phyloP scores from a whole-genome alignment of 2,888 invertebrate species.

The Copidosoma aretas region DNA sequence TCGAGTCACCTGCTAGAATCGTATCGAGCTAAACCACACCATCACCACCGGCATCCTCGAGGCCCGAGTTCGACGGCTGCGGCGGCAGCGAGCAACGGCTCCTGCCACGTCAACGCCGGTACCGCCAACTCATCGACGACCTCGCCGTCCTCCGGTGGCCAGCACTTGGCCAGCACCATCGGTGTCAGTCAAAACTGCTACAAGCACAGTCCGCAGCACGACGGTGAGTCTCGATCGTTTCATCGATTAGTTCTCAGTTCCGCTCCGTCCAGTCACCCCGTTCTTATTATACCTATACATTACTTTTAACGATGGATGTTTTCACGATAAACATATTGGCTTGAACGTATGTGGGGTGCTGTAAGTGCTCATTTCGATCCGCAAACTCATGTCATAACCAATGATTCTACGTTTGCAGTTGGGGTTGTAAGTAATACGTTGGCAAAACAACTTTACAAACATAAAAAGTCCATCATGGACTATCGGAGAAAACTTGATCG shows the following conservation, averaged over 20 bases:
- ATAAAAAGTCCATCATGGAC: too few relatives aligned
- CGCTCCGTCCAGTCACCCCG: too few relatives aligned
- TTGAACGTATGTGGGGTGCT: too few relatives aligned
- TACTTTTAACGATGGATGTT: too few relatives aligned
- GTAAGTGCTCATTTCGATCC: too few relatives aligned
- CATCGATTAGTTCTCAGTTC: not conserved
- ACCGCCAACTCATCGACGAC: constrained; percentile 49
- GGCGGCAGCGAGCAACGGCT: constrained; percentile 1
- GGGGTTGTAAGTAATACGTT: too few relatives aligned
- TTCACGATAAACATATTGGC: too few relatives aligned
- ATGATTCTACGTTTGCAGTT: too few relatives aligned
- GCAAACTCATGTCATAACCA: too few relatives aligned
- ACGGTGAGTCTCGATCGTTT: constrained; percentile 52
- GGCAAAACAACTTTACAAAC: too few relatives aligned
- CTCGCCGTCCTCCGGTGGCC: constrained; percentile 57
- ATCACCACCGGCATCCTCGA: constrained; percentile 62
- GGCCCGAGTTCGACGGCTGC: constrained; percentile 48
- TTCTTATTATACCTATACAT: too few relatives aligned
- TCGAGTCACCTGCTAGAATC: constrained; percentile 73
- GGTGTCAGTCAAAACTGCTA: constrained; percentile 59
- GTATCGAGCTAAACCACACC: constrained; percentile 71
- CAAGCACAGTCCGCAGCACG: constrained; percentile 61
- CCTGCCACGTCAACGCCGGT: constrained; percentile 17
- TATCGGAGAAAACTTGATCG: too few relatives aligned
- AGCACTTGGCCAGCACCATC: constrained; percentile 49